Base-by-base conservation (phyloP, 1,140 invertebrate species). In the Subanguina moxae region DNA sequence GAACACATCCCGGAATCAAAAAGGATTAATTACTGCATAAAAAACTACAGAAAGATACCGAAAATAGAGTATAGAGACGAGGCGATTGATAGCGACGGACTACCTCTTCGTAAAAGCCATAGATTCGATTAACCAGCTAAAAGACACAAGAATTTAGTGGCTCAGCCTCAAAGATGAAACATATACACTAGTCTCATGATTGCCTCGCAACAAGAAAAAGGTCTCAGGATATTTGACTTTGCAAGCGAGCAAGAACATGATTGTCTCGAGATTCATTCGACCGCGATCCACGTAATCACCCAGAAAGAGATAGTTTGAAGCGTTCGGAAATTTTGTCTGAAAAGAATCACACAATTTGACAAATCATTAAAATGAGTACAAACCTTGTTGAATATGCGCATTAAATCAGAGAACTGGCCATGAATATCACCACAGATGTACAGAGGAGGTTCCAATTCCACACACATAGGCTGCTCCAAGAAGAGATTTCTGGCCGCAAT, bases 251-350 rank as follows among this genome's bases (percentile, higher is more conserved):
- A 88, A 75, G 7, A 88, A 78, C 73, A 86, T 87, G 45, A 89
- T 87, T 21, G 86, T 87, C 76, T 88, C 87, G 57, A 73, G 32
- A 23, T 57, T 86, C 74, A 92, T 90, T 82, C 91, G 91, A 68
- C 91, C 91, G 81, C 91, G 87, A 84, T 92, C 91, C 11, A 92
- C 91, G 83, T 92, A 92, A 84, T 92, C 91, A 57, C 95, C 85
- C 88, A 99, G 87, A 85, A 98, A 99, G 70, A 99, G 87, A 86
- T 99, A 99, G 86, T 98, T 99, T 32, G 93, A 93, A 85, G 97
- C 94, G 17, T 95, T 95, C 46, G 96, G 96, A 84, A 98, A 98
- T 21, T 45, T 45, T 25, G 48, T 15, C 15, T 52, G 23, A 7
- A 52, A 7, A 11, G 32, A 3, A 38, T 3, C 32, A 3, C 32